phyloP scores from a whole-genome alignment of 2,888 invertebrate genomes.

The Athalia cordata region DNA sequence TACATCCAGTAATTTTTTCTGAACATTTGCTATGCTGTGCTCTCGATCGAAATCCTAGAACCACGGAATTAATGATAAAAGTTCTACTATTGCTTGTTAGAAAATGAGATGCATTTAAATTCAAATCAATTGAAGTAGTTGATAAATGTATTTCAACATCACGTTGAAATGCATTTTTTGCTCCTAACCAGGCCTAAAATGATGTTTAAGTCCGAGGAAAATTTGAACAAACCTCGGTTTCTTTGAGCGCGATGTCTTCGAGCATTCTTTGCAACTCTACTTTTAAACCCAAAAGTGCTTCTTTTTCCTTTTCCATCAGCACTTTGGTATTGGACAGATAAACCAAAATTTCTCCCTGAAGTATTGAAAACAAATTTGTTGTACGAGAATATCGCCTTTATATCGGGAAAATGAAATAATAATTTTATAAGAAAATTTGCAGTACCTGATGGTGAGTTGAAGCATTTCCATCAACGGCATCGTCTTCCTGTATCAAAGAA shows the following conservation, averaged over 20 bases:
- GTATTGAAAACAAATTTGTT: neutral
- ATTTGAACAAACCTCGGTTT: conserved; percentile 52
- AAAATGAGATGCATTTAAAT: neutral
- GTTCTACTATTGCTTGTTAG: neutral
- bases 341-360: conserved; percentile 44
- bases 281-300: conserved; percentile 58
- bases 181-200: neutral
- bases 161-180: neutral
- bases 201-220: neutral
- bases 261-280: conserved; percentile 59
- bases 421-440: neutral
- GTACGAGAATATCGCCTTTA: neutral
- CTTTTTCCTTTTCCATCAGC: conserved; percentile 60
- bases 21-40: conserved; percentile 49
- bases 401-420: neutral
- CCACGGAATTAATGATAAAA: neutral
- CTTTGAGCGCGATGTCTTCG: conserved; percentile 55
- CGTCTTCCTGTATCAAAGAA: conserved; percentile 30
- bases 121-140: neutral
- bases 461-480: conserved; percentile 17
- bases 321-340: conserved; percentile 58
- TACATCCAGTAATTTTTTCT: conserved; percentile 57
- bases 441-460: conserved; percentile 34
- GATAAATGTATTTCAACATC: neutral
- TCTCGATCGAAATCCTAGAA: conserved; percentile 53